Evolutionary conservation across 1,140 invertebrate genomes (phyloP).

Genomic region (Elysia chlorotica): DNA sequence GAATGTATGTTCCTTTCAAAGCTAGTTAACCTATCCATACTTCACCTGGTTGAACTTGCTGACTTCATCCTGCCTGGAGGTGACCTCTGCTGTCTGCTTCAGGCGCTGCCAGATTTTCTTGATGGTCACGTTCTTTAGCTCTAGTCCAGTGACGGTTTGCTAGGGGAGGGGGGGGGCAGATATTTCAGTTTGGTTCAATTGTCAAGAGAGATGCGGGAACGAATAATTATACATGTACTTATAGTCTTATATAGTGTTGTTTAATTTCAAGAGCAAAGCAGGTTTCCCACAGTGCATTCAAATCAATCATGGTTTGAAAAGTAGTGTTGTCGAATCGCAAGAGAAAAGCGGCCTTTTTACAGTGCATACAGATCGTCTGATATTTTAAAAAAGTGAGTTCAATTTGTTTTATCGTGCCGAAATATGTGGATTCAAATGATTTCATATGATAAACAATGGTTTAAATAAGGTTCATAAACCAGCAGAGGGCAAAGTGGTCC

Average conservation of each 20-base stretch:
- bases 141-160: slow-evolving; percentile 14
- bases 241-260: background rate
- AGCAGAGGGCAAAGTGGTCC: too few relatives aligned
- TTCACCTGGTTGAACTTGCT: slow-evolving; percentile 24
- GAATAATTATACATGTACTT: background rate
- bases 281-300: background rate
- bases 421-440: too few relatives aligned
- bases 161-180: background rate
- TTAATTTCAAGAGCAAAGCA: background rate
- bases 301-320: too few relatives aligned
- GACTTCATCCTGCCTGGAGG: slow-evolving; percentile 22
- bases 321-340: too few relatives aligned
- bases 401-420: too few relatives aligned
- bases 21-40: background rate
- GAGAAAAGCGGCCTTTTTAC: too few relatives aligned
- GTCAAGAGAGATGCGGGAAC: background rate
- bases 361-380: too few relatives aligned
- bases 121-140: slow-evolving; percentile 31
- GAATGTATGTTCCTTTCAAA: background rate
- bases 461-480: too few relatives aligned
- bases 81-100: slow-evolving; percentile 31
- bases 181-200: background rate
- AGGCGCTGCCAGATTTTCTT: slow-evolving; percentile 28
- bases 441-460: too few relatives aligned
- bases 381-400: too few relatives aligned